These are phyloP conservation scores for Gasterosteus nipponicus DNA, from an alignment of 2,113 vertebrate species.

Conservation along the genomic window DNA sequence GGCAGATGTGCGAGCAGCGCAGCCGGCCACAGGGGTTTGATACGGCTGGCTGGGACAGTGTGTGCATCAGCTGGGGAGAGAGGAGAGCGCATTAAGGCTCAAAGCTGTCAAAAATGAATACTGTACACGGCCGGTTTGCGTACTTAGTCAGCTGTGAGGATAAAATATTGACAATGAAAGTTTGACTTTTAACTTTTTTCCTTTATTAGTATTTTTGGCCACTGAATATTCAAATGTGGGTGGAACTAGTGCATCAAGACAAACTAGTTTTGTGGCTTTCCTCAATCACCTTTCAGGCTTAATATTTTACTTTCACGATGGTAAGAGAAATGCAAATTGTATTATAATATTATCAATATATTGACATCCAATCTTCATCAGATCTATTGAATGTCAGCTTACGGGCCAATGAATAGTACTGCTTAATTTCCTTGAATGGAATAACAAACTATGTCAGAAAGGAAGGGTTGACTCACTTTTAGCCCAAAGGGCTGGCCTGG, in stretches of 20 bases:
- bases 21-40: slow-evolving; percentile 78
- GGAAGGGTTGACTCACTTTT: slow-evolving; percentile 77
- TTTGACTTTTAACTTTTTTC: too few relatives aligned
- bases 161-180: not conserved
- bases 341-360: too few relatives aligned
- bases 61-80: slow-evolving; percentile 73
- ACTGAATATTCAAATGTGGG: too few relatives aligned
- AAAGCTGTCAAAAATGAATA: not conserved
- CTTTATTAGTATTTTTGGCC: too few relatives aligned
- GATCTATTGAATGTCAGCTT: not conserved
- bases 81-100: not conserved
- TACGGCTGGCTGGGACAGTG: slow-evolving; percentile 76
- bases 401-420: not conserved
- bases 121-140: not conserved
- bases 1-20: slow-evolving; percentile 88
- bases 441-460: too few relatives aligned
- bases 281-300: not conserved
- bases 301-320: too few relatives aligned
- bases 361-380: not conserved
- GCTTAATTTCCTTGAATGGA: not conserved
- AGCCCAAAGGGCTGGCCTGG: slow-evolving; percentile 87
- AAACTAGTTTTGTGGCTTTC: not conserved
- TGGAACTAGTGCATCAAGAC: too few relatives aligned
- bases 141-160: too few relatives aligned
- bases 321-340: not conserved